Base-by-base conservation (phyloP, 2,888 invertebrate genomes). In the Serrognathus titanus region DNA sequence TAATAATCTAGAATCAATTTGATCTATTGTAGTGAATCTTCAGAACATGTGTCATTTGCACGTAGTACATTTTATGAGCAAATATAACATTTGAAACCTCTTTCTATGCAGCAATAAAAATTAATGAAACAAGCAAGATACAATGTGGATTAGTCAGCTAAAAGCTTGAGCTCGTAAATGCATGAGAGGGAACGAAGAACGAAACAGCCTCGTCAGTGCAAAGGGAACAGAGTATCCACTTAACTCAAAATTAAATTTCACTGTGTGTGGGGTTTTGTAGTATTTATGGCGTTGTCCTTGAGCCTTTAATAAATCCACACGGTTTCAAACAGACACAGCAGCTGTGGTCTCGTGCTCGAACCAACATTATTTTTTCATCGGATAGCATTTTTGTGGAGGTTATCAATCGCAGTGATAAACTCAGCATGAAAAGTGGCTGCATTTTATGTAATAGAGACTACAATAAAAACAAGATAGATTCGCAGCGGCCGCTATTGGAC, bases 241-340 rank as follows among this genome's bases (percentile, higher is more conserved):
- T 16, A 31, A 3, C 12, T 9, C 20, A 43, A 20, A 43, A 9
- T 43, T 43, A 9, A 11, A 43, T 13, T 43, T 20, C 43, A 11
- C 20, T 6, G 39, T 43, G 20, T 16, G 43, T 9, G 43, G 43
- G 13, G 16, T 43, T 10, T 16, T 43, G 43, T 20, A 31, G 24
- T 43, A 43, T 43, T 43, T 43, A 43, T 16, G 43, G 20, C 13
- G 10, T 20, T 43, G 43, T 43, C 43, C 43, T 43, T 43, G 43
- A 43, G 43, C 20, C 9, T 12, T 5, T 10, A 16, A 10, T 13
- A 43, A 16, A 43, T 20, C 16, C 20, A 16, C 12, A 16, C 10
- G 43, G 43, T 43, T 10, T 20, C 13, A 20, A 10, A n/a, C 8
- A 13, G 8, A 16, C 39, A 11, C 41, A 41, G 13, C 43, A 43